Evolutionary conservation across 2,888 invertebrate species (phyloP).

Genomic region (Elegia similella): DNA sequence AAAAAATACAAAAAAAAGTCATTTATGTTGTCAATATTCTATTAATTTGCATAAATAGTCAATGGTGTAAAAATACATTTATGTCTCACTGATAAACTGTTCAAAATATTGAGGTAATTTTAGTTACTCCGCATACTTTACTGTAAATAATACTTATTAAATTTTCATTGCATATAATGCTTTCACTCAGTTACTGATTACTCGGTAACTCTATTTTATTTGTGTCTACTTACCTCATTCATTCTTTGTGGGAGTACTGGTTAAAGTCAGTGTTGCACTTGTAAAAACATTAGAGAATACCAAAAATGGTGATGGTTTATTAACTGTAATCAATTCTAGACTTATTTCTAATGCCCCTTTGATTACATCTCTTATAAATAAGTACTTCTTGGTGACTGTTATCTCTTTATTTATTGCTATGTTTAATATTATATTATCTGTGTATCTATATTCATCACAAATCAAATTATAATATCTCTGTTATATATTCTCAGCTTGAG

Average conservation of each 20-base stretch:
- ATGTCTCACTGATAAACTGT: background rate
- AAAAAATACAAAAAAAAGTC: background rate
- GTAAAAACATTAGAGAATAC: conserved; percentile 30
- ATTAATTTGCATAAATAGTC: background rate
- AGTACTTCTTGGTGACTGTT: background rate
- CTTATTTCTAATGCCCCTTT: background rate
- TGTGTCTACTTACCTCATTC: background rate
- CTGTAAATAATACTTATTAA: background rate
- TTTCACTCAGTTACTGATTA: background rate
- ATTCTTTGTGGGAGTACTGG: conserved; percentile 6
- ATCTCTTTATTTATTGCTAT: background rate
- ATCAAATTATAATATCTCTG: background rate
- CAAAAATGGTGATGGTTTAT: conserved; percentile 35
- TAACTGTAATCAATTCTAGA: conserved; percentile 24
- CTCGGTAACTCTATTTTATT: background rate
- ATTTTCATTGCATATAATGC: background rate
- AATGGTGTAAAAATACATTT: conserved; percentile 8
- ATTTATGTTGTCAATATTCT: conserved; percentile 4
- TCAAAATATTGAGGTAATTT: background rate
- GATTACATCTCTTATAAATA: background rate
- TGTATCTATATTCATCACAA: background rate
- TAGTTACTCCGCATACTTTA: background rate
- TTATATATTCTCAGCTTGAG: background rate
- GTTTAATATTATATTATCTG: background rate
- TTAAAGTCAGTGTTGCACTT: conserved; percentile 37